Conservation (phyloP, 1,140 invertebrate genomes). For the Caenorhabditis tropicalis region DNA sequence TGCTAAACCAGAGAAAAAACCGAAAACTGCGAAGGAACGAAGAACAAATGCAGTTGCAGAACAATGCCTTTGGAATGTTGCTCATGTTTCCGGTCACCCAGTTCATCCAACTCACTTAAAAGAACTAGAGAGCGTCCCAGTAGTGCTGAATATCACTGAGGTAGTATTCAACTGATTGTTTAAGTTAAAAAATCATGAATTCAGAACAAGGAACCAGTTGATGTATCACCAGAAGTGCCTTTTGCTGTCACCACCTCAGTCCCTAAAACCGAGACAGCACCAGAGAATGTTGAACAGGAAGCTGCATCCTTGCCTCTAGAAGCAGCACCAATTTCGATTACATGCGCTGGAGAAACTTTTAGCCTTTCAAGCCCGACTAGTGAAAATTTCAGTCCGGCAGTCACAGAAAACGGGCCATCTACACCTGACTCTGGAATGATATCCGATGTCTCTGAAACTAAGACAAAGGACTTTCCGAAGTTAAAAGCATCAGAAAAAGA, state of each 20-base stretch:
- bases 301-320: too few relatives aligned
- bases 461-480: neutral
- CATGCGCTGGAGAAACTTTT: neutral
- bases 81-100: neutral
- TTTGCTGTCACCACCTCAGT: neutral
- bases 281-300: neutral
- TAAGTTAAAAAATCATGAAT: too few relatives aligned
- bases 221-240: too few relatives aligned
- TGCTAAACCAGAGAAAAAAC: neutral
- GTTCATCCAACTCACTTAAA: neutral
- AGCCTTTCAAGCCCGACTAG: neutral
- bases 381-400: neutral
- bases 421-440: slow-evolving; percentile 7
- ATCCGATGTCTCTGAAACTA: neutral
- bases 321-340: neutral
- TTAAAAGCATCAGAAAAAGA: neutral
- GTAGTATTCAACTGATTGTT: too few relatives aligned
- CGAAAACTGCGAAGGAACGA: neutral
- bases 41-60: neutral
- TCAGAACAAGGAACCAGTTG: neutral
- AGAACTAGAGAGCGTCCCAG: neutral
- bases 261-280: too few relatives aligned
- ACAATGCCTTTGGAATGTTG: neutral
- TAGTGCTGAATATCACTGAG: neutral
- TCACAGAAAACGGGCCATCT: neutral